Evolutionary conservation across 2,113 vertebrate species (phyloP).

Genomic region (Dunckerocampus dactyliophorus): DNA sequence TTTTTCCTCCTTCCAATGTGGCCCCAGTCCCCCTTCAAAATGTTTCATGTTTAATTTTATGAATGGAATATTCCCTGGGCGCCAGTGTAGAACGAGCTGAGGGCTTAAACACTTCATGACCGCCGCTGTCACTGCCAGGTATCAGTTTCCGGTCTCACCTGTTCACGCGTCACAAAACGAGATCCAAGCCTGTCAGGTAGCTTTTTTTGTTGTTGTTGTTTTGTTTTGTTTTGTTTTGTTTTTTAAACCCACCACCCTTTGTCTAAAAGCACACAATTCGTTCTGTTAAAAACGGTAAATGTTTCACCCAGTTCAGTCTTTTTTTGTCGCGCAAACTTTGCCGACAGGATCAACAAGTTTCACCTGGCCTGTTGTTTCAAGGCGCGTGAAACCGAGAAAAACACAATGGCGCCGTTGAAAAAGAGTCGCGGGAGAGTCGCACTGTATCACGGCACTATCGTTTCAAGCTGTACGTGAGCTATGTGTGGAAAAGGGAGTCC

Average conservation of each 20-base stretch:
- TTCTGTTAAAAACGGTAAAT: neutral
- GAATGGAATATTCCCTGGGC: no score
- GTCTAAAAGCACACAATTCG: neutral
- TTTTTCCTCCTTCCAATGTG: no score
- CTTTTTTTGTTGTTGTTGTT: no score
- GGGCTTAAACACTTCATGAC: no score
- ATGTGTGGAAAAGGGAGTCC: fast-evolving
- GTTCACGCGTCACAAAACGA: neutral
- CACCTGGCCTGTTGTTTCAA: neutral
- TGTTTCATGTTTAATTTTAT: no score
- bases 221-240: no score
- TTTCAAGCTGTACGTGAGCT: neutral
- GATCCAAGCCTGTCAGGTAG: neutral
- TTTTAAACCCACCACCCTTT: neutral
- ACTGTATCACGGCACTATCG: no score
- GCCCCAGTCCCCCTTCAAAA: no score
- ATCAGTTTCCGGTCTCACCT: slow-evolving; percentile 23
- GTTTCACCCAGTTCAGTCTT: neutral
- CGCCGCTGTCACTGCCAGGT: neutral
- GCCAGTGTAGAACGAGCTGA: no score
- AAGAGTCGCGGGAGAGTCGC: fast-evolving
- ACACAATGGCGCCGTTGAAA: neutral
- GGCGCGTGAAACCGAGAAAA: neutral
- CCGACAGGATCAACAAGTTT: neutral
- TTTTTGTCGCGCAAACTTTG: slow-evolving; percentile 1